A percentile compares a stretch with the other conserved stretches of the same genome.
These are phyloP conservation scores for Spatulosminthurus flaviceps DNA, from an alignment of 2,888 invertebrate species.

Conservation along the genomic window DNA sequence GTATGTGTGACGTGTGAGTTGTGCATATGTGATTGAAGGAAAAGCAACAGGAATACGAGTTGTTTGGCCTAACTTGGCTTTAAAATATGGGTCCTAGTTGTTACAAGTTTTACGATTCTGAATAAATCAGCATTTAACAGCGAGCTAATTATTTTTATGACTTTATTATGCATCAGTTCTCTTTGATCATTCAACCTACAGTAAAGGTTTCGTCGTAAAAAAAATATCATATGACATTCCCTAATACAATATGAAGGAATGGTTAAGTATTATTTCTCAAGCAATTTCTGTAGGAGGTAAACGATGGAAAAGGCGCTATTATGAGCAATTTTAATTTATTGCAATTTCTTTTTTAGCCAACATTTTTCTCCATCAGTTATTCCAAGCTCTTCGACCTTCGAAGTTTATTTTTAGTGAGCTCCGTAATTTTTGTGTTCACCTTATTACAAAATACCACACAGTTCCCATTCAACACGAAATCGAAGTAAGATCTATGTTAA, in stretches of 20 bases:
- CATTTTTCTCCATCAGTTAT: not conserved
- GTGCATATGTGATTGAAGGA: too few relatives aligned
- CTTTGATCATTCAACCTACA: not conserved
- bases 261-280: not conserved
- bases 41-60: too few relatives aligned
- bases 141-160: constrained; percentile 7
- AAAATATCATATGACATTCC: constrained; percentile 14
- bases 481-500: too few relatives aligned
- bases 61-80: too few relatives aligned
- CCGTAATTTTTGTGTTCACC: not conserved
- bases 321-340: not conserved
- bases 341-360: constrained; percentile 1
- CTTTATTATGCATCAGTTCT: constrained; percentile 18
- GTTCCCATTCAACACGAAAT: too few relatives aligned
- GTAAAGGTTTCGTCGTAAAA: not conserved
- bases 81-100: not conserved
- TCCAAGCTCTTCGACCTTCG: not conserved
- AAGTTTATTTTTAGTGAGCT: not conserved
- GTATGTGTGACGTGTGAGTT: too few relatives aligned
- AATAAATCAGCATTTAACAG: constrained; percentile 12
- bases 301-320: not conserved
- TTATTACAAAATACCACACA: not conserved
- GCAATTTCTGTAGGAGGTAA: not conserved
- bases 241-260: not conserved
- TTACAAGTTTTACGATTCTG: not conserved